Percentiles rank a stretch among this genome's conserved stretches.
Conservation (phyloP, 2,888 invertebrate species). For the Mesochorus sp. region DNA sequence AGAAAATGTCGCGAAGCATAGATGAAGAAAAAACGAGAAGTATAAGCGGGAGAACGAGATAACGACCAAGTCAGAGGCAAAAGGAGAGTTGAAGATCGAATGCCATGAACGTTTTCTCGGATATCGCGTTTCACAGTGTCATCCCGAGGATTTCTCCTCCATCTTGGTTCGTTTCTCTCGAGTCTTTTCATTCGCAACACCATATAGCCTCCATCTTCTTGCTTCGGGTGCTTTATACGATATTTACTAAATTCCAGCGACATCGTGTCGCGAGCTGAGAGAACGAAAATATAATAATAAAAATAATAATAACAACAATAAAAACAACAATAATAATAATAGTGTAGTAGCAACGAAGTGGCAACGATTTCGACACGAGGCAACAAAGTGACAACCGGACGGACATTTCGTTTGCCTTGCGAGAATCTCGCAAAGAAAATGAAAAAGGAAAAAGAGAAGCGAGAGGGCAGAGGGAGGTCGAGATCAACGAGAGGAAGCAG, state of each 20-base stretch:
- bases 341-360: slow-evolving; percentile 1
- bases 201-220: background rate
- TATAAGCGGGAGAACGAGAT: slow-evolving; percentile 37
- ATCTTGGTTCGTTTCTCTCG: slow-evolving; percentile 23
- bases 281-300: background rate
- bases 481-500: background rate
- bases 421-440: slow-evolving; percentile 26
- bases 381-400: slow-evolving; percentile 64
- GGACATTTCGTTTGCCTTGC: slow-evolving; percentile 56
- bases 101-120: slow-evolving; percentile 64
- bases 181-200: slow-evolving; percentile 1
- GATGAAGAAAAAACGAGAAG: slow-evolving; percentile 45
- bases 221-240: slow-evolving; percentile 57
- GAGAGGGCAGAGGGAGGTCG: slow-evolving; percentile 15
- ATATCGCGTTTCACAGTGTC: slow-evolving; percentile 73
- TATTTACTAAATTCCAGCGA: slow-evolving; percentile 64
- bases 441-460: slow-evolving; percentile 8
- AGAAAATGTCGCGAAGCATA: slow-evolving; percentile 39
- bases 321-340: too few relatives aligned
- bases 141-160: slow-evolving; percentile 55
- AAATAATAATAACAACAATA: slow-evolving; percentile 5
- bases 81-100: slow-evolving; percentile 62
- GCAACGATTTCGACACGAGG: slow-evolving; percentile 38
- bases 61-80: slow-evolving; percentile 46
- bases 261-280: slow-evolving; percentile 32